These are phyloP conservation scores for Leptura quadrifasciata DNA, from an alignment of 2,888 invertebrate species.

Conservation along the genomic window DNA sequence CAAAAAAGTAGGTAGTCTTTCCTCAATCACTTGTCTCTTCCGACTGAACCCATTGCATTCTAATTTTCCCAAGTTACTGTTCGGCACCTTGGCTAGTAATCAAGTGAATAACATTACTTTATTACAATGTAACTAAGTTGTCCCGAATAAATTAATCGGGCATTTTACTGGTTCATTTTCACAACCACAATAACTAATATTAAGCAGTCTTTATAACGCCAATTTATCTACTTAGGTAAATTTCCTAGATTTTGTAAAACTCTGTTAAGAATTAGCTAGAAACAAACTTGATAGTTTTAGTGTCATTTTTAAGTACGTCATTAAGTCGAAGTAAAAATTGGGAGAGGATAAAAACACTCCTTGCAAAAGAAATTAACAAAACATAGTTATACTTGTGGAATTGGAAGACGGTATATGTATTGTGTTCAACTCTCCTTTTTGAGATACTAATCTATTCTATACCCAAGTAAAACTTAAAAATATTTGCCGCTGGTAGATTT, in stretches of 20 bases:
- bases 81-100: not conserved
- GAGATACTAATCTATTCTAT: constrained; percentile 27
- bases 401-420: constrained; percentile 37
- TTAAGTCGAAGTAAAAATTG: constrained; percentile 8
- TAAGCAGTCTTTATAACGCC: not conserved
- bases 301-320: constrained; percentile 1
- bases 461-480: constrained; percentile 14
- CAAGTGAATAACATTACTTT: not conserved
- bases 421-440: constrained; percentile 38
- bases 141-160: not conserved
- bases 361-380: constrained; percentile 23
- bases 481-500: not conserved
- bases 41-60: not conserved
- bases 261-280: constrained; percentile 5
- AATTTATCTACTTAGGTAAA: not conserved
- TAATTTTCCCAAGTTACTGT: not conserved
- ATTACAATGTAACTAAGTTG: not conserved
- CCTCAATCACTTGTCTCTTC: not conserved
- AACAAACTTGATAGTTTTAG: not conserved
- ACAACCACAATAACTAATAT: constrained; percentile 16
- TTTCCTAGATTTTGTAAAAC: constrained; percentile 6
- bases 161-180: not conserved
- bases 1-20: not conserved
- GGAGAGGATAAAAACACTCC: constrained; percentile 41
- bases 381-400: constrained; percentile 3